A percentile compares a stretch with the other conserved stretches of the same genome.
phyloP scores from a whole-genome alignment of 2,797 vertebrate species.

The Falco columbarius region DNA sequence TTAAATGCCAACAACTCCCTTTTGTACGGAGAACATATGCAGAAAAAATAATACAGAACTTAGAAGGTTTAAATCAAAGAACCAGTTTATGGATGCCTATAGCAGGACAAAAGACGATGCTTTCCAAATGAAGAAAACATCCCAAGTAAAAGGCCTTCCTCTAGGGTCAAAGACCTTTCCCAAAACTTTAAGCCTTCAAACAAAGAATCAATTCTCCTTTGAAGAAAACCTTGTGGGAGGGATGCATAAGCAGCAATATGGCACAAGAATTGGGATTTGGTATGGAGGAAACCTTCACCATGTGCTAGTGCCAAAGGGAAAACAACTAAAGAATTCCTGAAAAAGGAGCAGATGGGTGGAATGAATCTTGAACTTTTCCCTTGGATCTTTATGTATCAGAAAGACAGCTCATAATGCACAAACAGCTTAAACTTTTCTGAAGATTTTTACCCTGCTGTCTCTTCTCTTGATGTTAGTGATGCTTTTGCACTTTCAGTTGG shows the following conservation, averaged over 20 bases:
- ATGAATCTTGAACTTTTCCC: neutral
- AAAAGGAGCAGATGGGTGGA: neutral
- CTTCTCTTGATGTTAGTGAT: neutral
- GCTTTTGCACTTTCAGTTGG: neutral
- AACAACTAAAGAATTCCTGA: neutral
- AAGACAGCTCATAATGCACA: neutral
- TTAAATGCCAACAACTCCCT: neutral
- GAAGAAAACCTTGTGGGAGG: neutral
- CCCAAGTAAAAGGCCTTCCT: neutral
- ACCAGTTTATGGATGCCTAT: neutral
- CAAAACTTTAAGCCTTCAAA: neutral
- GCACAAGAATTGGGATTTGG: neutral
- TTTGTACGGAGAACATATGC: neutral
- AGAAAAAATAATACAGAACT: neutral
- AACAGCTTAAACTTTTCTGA: neutral
- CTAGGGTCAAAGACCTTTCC: neutral
- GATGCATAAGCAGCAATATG: neutral
- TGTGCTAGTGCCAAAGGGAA: neutral
- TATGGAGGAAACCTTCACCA: neutral
- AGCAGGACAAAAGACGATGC: neutral
- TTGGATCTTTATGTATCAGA: neutral
- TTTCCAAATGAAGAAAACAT: neutral
- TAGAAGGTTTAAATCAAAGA: neutral
- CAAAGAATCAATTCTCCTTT: neutral
- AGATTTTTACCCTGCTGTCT: neutral